These are phyloP conservation scores for Eira barbara DNA, from an alignment of 2,113 vertebrate species.

Conservation along the genomic window DNA sequence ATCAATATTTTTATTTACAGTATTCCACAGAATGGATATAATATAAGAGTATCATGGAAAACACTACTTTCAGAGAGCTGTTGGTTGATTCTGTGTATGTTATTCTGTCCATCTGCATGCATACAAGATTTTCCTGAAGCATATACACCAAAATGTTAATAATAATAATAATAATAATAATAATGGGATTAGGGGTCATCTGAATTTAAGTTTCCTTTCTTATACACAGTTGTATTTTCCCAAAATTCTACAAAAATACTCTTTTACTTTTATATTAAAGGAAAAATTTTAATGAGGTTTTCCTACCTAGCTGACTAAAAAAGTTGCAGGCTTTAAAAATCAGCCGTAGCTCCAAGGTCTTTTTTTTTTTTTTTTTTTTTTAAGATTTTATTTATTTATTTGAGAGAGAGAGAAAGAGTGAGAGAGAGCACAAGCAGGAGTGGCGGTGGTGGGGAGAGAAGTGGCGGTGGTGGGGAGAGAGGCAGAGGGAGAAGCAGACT, in stretches of 20 bases:
- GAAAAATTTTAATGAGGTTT: background rate
- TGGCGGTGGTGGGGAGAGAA: too few relatives aligned
- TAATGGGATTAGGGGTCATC: background rate
- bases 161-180: background rate
- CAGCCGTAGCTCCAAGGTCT: background rate
- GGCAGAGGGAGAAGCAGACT: too few relatives aligned
- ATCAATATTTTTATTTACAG: background rate
- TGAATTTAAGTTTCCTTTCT: conserved; percentile 6
- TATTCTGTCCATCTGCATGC: background rate
- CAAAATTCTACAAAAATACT: background rate
- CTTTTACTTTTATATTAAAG: background rate
- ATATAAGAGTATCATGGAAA: background rate
- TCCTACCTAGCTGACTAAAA: background rate
- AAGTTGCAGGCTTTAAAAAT: background rate
- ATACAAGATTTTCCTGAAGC: background rate
- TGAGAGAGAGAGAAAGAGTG: too few relatives aligned
- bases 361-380: too few relatives aligned
- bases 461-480: too few relatives aligned
- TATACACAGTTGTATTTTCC: background rate
- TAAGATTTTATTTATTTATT: too few relatives aligned
- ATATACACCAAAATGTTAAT: background rate
- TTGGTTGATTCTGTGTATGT: background rate
- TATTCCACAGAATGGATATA: background rate
- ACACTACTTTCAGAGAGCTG: background rate
- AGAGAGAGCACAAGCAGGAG: too few relatives aligned